Base-by-base conservation (phyloP, 2,888 invertebrate species). In the Parnassius smintheus region DNA sequence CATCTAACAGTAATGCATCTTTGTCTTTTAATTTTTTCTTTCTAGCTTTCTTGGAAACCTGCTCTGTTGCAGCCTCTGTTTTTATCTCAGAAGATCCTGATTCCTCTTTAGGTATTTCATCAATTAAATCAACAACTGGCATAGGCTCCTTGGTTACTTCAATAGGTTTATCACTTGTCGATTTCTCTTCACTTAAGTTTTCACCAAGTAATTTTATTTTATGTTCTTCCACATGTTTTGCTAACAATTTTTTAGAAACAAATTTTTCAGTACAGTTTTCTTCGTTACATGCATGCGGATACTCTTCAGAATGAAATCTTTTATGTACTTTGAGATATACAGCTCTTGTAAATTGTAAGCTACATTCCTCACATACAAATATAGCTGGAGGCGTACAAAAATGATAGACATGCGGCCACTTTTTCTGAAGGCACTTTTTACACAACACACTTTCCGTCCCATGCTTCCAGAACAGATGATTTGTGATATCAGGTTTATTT, bases 401-500 rank as follows among this genome's bases (percentile, higher is more conserved):
- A 80, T 97, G 97, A 87, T 97, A 97, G 8, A 97, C 96, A 83
- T 97, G 97, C 0, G 96, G 96, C 97, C 97, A 97, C 75, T 97
- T 97, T 78, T 97, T 97, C 76, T 97, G 96, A 59, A 97, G 84
- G 81, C 97, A 97, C 75, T 93, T 95, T 81, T 96, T 96, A 79
- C 97, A 97, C 46, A 95, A 85, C 2, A 96, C 95, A 85, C 97
- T 97, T 78, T 97, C 96, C 2, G 97, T 97, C 25, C 97, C 97
- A 82, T 98, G 97, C 83, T 97, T 98, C 97, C 97, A 97, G 81
- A 97, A 97, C 62, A 97, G 89, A 88, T 98, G 97, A 77, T 96
- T 96, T 13, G 96, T 96, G 65, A 97, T 97, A 76, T 97, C 97
- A 61, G 95, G 95, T 80, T 97, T 97, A 83, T 97, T 97, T 70